Conservation (phyloP, 2,113 vertebrate species). For the Callocephalon fimbriatum region DNA sequence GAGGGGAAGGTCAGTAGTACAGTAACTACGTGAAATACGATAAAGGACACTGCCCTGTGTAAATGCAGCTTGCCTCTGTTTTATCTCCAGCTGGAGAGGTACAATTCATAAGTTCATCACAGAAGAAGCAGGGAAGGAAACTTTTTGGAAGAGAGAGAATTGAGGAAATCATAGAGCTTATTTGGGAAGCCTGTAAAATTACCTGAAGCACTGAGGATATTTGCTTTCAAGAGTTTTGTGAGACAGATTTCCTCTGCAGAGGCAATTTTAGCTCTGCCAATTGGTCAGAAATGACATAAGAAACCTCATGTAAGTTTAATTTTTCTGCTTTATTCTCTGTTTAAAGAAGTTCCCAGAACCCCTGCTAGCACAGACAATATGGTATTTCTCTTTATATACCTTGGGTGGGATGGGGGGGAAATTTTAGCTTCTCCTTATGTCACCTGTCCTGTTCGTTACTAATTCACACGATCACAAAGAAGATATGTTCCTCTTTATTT, state of each 20-base stretch:
- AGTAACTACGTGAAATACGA: neutral
- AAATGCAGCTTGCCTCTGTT: neutral
- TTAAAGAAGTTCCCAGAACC: neutral
- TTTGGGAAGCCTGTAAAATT: neutral
- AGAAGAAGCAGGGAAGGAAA: neutral
- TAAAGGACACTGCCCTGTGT: neutral
- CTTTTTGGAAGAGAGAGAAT: neutral
- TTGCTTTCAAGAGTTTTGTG: neutral
- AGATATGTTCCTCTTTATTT: neutral
- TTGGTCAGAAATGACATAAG: neutral
- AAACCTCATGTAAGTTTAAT: neutral
- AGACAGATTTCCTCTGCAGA: neutral
- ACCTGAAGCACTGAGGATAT: neutral
- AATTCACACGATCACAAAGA: neutral
- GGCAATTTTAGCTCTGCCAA: neutral
- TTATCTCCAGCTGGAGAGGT: neutral
- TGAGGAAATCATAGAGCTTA: neutral
- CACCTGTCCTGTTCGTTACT: neutral
- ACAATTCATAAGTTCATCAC: neutral
- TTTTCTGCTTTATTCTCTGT: neutral
- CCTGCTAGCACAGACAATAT: neutral
- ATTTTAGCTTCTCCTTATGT: neutral
- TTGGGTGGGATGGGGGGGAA: rapidly evolving
- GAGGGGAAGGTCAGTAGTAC: neutral
- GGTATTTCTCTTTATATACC: neutral